Percentiles rank a stretch among this genome's conserved stretches.
phyloP scores from a whole-genome alignment of 2,113 vertebrate genomes.

The Tylochromis polylepis region DNA sequence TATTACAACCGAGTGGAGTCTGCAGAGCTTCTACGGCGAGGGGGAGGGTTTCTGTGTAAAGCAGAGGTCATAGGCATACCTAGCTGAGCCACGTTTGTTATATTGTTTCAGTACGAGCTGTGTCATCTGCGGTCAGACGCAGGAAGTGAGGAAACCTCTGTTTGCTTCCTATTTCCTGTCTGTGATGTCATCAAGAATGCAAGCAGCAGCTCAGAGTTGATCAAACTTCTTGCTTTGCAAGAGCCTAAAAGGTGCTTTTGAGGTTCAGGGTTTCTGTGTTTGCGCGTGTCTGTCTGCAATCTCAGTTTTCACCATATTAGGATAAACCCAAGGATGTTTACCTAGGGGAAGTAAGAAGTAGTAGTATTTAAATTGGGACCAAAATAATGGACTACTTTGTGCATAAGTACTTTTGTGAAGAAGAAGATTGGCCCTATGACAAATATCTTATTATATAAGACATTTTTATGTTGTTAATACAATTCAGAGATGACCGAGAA shows the following conservation, averaged over 20 bases:
- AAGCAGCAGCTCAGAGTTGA: background rate
- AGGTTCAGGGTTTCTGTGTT: background rate
- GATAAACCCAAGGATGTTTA: background rate
- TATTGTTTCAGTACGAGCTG: background rate
- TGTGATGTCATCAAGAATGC: constrained; percentile 48
- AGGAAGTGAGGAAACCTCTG: constrained; percentile 56
- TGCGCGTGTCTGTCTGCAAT: background rate
- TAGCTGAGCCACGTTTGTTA: background rate
- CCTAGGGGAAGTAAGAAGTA: background rate
- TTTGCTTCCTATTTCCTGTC: constrained; percentile 62
- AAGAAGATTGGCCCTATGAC: background rate
- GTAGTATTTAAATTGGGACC: background rate
- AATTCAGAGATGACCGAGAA: background rate
- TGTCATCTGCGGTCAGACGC: constrained; percentile 39
- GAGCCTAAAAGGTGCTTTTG: background rate
- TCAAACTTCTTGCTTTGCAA: constrained; percentile 30
- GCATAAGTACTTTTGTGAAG: background rate
- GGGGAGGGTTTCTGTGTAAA: background rate
- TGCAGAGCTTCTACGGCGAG: background rate
- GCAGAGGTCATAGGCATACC: background rate
- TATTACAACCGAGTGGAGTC: background rate
- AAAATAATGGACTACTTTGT: background rate
- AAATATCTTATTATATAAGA: background rate
- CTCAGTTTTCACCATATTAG: constrained; percentile 49
- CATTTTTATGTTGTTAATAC: background rate